Conservation (phyloP, 2,113 vertebrate species). For the Lophura nycthemera region DNA sequence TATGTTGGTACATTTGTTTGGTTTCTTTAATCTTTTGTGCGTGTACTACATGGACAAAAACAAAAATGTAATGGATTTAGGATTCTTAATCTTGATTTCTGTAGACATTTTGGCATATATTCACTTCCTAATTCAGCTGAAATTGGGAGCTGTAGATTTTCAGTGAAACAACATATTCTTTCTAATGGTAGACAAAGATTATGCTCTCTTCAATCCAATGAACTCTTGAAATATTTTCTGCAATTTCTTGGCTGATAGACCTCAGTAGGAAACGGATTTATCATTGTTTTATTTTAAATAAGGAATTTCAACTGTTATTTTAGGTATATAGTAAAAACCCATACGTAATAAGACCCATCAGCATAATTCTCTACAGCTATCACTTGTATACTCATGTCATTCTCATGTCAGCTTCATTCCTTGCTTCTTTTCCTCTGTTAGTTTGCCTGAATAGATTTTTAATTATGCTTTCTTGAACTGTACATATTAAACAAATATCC, state of each 20-base stretch:
- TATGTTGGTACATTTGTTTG: background rate
- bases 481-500: background rate
- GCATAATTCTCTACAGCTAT: background rate
- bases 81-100: background rate
- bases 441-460: background rate
- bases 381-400: accelerated
- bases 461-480: background rate
- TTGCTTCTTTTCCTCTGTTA: background rate
- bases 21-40: background rate
- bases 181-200: background rate
- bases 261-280: background rate
- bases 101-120: background rate
- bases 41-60: background rate
- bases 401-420: background rate
- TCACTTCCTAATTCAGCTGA: background rate
- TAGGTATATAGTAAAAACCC: background rate
- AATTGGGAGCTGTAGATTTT: background rate
- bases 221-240: background rate
- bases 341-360: background rate
- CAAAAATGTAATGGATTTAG: background rate
- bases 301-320: background rate
- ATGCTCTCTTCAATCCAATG: background rate
- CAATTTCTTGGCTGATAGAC: background rate
- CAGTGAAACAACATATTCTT: background rate
- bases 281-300: background rate